Percentiles rank a stretch among this genome's conserved stretches.
phyloP scores from a whole-genome alignment of 2,888 invertebrate genomes.

The Ptychoptera albimana region DNA sequence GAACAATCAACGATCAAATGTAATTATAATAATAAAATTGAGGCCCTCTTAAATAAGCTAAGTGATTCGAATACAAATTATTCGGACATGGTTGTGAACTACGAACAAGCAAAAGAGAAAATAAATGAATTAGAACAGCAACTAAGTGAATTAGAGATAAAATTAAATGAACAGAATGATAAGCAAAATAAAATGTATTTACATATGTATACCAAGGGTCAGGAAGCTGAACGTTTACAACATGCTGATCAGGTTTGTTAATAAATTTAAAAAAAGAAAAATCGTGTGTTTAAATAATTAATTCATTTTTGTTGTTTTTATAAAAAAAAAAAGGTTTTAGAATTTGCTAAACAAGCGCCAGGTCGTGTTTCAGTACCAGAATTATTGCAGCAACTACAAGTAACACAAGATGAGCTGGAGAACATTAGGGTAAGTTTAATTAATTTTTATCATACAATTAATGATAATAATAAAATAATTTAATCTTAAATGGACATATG shows the following conservation, averaged over 20 bases:
- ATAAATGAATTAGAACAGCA: conserved; percentile 55
- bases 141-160: conserved; percentile 50
- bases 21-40: conserved; percentile 64
- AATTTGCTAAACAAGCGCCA: conserved; percentile 41
- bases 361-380: conserved; percentile 65
- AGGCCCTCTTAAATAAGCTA: conserved; percentile 51
- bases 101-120: conserved; percentile 55
- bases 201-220: conserved; percentile 69
- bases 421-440: conserved; percentile 58
- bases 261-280: neutral
- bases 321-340: conserved; percentile 25
- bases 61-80: conserved; percentile 62
- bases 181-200: conserved; percentile 61
- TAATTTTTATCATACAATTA: too few species aligned
- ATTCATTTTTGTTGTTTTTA: neutral
- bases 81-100: conserved; percentile 58
- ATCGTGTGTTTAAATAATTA: neutral
- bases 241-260: conserved; percentile 46
- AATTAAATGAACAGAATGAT: conserved; percentile 52
- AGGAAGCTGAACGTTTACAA: conserved; percentile 60
- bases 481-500: too few species aligned
- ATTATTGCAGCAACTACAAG: conserved; percentile 64
- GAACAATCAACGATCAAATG: conserved; percentile 63
- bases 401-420: conserved; percentile 73
- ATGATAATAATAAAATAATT: too few species aligned